Conservation (phyloP, 2,113 vertebrate species). For the Nothoprocta pentlandii region DNA sequence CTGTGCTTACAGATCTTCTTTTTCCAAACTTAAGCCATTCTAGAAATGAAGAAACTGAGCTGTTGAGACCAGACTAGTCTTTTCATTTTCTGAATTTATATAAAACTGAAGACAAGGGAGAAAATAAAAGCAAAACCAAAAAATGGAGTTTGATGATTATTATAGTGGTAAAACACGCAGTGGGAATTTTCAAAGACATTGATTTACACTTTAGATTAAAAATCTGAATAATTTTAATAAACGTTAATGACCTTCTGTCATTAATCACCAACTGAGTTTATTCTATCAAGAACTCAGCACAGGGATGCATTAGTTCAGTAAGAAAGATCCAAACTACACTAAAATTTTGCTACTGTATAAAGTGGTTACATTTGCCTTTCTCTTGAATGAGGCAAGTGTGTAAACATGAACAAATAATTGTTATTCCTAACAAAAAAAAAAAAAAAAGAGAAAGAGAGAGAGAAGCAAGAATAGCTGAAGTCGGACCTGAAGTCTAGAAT, state of each 20-base stretch:
- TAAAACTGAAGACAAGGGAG: background rate
- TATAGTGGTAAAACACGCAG: background rate
- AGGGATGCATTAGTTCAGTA: rapidly evolving
- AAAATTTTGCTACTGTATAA: rapidly evolving
- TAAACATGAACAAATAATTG: background rate
- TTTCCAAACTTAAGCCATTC: background rate
- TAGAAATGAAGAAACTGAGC: background rate
- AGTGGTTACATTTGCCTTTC: background rate
- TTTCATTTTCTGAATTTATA: background rate
- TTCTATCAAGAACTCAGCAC: background rate
- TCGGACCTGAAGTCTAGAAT: background rate
- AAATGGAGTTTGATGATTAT: rapidly evolving
- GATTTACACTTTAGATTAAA: background rate
- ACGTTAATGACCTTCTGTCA: background rate
- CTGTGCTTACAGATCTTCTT: conserved; percentile 10
- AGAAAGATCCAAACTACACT: background rate
- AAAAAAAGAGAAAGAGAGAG: no score
- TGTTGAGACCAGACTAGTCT: background rate
- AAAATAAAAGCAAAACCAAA: background rate
- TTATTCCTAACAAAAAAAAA: background rate
- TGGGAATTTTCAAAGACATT: background rate
- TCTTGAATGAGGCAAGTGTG: background rate
- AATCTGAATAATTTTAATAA: background rate
- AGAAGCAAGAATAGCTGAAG: background rate
- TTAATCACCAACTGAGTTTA: background rate